Evolutionary conservation across 2,113 vertebrate genomes (phyloP), one percentile per base, ranked within the genome.

Genomic region (Tachysurus vachellii): DNA sequence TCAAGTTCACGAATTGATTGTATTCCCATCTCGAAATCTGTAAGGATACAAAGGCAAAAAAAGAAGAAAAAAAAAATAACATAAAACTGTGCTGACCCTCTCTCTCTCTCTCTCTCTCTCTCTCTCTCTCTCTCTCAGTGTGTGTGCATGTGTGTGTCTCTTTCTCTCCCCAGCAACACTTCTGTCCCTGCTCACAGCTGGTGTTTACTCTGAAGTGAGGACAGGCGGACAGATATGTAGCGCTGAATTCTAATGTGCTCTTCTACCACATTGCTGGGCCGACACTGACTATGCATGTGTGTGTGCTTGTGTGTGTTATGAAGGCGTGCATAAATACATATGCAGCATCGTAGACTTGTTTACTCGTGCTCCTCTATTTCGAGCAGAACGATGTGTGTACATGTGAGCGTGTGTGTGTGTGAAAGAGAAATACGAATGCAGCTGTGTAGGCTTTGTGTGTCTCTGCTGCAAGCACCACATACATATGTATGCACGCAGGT

Each of bases 181-280:
- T 80, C 71, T 75, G 14, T 86, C 75, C 54, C 42, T 75, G 19
- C 80, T 84, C 87, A 84, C 89, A 87, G 89, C 86, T 90, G 23
- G 53, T 85, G 85, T 89, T 90, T 89, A 87, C 81, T 85, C 83
- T 73, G 71, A 84, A 76, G 83, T 56, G 54, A 87, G 73, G 44
- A 89, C 54, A 82, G 80, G 84, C 87, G 75, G 85, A 71, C n/a
- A 50, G 84, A 82, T 80, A 86, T 81, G 85, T 85, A 84, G 83
- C 16, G 17, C 88, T 90, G 90, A 91, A 91, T 88, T 79, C 84
- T 89, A 89, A 89, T 89, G 75, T 62, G 84, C 14, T 73, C 4
- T 54, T 88, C 80, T 80, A 87, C 86, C 56, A 61, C 64, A 83
- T 80, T 44, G 68, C 66, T 57, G 44, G 83, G 70, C 66, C 80